Evolutionary conservation across 2,113 vertebrate species (phyloP).

Genomic region (Bubo blakistoni): DNA sequence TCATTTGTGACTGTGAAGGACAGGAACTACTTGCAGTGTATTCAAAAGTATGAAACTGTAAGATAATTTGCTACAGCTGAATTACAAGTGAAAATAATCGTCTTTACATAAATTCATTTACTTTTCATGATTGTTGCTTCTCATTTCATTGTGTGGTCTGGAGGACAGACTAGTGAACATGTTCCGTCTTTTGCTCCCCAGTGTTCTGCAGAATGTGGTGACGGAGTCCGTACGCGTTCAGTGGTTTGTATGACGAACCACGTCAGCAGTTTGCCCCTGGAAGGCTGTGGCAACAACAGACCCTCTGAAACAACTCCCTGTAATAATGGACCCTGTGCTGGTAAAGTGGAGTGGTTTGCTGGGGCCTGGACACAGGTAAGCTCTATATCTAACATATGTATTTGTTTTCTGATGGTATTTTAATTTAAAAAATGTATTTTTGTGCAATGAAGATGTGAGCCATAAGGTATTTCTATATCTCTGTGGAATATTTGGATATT

Average conservation of each 20-base stretch:
- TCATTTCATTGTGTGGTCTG: fast-evolving
- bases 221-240: constrained; percentile 80
- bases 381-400: fast-evolving
- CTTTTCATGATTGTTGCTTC: fast-evolving
- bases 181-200: constrained; percentile 12
- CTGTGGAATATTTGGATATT: not conserved
- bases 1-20: not conserved
- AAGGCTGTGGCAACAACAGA: constrained; percentile 86
- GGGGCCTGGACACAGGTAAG: constrained; percentile 93
- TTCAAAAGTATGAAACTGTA: not conserved
- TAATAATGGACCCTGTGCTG: constrained; percentile 85
- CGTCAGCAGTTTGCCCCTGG: constrained; percentile 88
- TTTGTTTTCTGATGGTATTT: not conserved
- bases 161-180: fast-evolving
- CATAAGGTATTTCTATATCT: not conserved
- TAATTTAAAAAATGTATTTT: not conserved
- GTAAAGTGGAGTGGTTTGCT: constrained; percentile 89
- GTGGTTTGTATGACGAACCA: constrained; percentile 91
- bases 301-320: constrained; percentile 82
- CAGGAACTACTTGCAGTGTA: not conserved
- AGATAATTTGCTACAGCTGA: not conserved
- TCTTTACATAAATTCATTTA: fast-evolving
- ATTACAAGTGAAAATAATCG: not conserved
- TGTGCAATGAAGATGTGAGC: not conserved
- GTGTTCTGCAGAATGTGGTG: constrained; percentile 91